Evolutionary conservation across 2,888 invertebrate genomes (phyloP).

Genomic region (Meteorus colon): DNA sequence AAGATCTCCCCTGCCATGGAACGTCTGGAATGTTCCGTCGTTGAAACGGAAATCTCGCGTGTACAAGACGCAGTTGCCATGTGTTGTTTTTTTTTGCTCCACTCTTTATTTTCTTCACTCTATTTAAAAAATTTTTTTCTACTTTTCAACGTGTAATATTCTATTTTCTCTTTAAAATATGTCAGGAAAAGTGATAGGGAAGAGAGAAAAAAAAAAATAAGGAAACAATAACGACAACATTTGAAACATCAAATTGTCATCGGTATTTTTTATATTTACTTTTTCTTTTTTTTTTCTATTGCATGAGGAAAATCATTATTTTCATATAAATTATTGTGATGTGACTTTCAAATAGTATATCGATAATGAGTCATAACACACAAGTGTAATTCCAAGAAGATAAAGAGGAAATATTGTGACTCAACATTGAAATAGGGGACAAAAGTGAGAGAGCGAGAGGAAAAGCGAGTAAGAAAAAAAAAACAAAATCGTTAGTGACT

Average conservation of each 20-base stretch:
- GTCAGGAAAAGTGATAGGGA: too few species aligned
- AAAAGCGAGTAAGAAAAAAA: slow-evolving; percentile 33
- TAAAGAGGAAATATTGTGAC: slow-evolving; percentile 26
- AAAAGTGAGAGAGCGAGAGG: not conserved
- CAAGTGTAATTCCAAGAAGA: not conserved
- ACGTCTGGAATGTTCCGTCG: not conserved
- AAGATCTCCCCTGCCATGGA: not conserved
- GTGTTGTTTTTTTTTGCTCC: not conserved
- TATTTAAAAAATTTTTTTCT: not conserved
- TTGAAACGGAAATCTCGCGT: not conserved
- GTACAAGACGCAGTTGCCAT: not conserved
- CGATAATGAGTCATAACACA: not conserved
- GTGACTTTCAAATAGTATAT: not conserved
- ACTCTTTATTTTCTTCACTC: too few species aligned
- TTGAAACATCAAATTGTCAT: not conserved
- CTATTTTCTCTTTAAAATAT: too few species aligned
- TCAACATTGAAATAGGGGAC: slow-evolving; percentile 19
- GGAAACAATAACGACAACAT: not conserved
- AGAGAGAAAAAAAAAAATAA: not conserved
- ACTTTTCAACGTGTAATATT: not conserved
- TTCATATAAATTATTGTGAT: not conserved
- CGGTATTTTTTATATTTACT: not conserved
- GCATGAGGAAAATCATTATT: not conserved
- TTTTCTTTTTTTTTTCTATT: not conserved
- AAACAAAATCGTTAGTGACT: slow-evolving; percentile 45